Evolutionary conservation across 2,113 vertebrate species (phyloP).

Genomic region (Lepus timidus): DNA sequence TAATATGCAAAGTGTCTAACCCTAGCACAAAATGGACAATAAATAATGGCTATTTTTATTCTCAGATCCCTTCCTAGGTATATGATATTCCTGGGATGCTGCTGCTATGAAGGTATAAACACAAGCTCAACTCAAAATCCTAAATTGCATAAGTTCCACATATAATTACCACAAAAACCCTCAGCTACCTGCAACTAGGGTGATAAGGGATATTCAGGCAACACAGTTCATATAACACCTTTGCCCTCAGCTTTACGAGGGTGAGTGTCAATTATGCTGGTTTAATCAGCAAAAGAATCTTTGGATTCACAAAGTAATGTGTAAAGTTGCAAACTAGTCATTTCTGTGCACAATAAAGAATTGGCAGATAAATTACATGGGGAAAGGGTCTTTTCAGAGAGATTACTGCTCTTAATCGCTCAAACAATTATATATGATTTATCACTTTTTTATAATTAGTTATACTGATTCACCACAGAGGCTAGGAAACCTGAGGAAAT

Average conservation of each 20-base stretch:
- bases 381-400: slow-evolving; percentile 27
- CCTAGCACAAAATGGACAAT: slow-evolving; percentile 54
- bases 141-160: slow-evolving; percentile 42
- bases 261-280: slow-evolving; percentile 50
- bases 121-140: slow-evolving; percentile 50
- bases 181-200: slow-evolving; percentile 13
- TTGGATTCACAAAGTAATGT: slow-evolving; percentile 52
- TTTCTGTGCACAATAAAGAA: slow-evolving; percentile 58
- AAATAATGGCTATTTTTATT: slow-evolving; percentile 57
- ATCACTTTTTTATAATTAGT: slow-evolving; percentile 39
- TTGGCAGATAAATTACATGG: slow-evolving; percentile 26
- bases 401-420: slow-evolving; percentile 37
- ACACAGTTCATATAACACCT: slow-evolving; percentile 50
- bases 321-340: slow-evolving; percentile 58
- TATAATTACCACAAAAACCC: slow-evolving; percentile 49
- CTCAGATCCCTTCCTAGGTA: slow-evolving; percentile 44
- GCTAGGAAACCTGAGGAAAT: neutral
- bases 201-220: slow-evolving; percentile 11
- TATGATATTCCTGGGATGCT: slow-evolving; percentile 20
- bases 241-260: neutral
- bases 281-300: slow-evolving; percentile 67
- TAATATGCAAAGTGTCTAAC: neutral
- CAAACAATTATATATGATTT: neutral
- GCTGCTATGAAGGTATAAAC: slow-evolving; percentile 25
- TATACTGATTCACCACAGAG: neutral